A percentile compares a stretch with the other conserved stretches of the same genome.
These are phyloP conservation scores for Coturnix japonica DNA, from an alignment of 2,113 vertebrate genomes.

Conservation along the genomic window DNA sequence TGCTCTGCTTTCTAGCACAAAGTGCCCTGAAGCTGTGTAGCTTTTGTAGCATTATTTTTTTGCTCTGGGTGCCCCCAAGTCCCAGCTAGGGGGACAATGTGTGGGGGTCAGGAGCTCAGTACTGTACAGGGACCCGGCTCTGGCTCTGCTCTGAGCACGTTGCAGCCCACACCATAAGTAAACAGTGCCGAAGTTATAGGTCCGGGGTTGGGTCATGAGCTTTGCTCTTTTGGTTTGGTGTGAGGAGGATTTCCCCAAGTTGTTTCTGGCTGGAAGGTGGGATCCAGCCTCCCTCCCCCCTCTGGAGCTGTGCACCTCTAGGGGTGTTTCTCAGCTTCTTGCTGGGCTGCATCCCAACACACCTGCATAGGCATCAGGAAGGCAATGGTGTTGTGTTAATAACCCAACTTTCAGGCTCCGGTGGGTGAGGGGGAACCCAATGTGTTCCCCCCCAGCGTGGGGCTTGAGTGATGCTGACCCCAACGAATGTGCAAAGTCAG, in stretches of 20 bases:
- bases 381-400: too few species aligned
- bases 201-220: background rate
- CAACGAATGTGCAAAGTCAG: background rate
- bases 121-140: too few species aligned
- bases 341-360: background rate
- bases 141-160: background rate
- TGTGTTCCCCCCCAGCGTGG: background rate
- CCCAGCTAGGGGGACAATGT: too few species aligned
- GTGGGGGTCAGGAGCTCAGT: too few species aligned
- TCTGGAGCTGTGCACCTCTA: accelerated
- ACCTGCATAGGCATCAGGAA: background rate
- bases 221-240: background rate
- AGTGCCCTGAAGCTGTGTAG: background rate
- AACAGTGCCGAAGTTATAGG: background rate
- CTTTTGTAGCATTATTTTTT: background rate
- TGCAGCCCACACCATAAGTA: background rate
- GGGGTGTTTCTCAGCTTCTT: background rate
- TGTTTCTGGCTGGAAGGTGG: background rate
- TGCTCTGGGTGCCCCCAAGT: background rate
- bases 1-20: background rate
- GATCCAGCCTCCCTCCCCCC: too few species aligned
- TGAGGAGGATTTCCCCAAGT: background rate
- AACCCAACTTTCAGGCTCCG: too few species aligned
- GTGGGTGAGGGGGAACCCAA: background rate
- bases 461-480: background rate